Evolutionary conservation across 1,140 invertebrate genomes (phyloP).

Genomic region (Psilanteris sp.): DNA sequence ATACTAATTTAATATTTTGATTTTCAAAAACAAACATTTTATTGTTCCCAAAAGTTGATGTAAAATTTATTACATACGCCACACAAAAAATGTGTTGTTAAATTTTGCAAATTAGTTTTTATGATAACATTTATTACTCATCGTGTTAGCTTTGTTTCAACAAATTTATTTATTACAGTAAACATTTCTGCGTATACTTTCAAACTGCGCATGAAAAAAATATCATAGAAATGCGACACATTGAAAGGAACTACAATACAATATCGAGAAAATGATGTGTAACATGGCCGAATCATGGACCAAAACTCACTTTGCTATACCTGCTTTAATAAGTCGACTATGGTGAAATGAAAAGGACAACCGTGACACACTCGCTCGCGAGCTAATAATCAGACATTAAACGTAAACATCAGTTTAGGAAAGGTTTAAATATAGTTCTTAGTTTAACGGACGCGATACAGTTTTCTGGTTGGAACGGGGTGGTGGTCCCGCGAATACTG

Average conservation of each 20-base stretch:
- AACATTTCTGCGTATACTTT: too few relatives aligned
- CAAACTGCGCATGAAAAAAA: constrained; percentile 4
- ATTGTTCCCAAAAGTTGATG: too few relatives aligned
- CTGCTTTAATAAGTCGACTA: constrained; percentile 9
- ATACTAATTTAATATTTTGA: too few relatives aligned
- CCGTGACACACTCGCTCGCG: constrained; percentile 8
- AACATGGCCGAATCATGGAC: constrained; percentile 6
- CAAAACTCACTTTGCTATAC: constrained; percentile 43
- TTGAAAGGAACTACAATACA: too few relatives aligned
- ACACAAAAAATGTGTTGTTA: too few relatives aligned
- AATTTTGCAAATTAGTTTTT: too few relatives aligned
- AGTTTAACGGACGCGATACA: constrained; percentile 26
- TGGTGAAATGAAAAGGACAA: constrained; percentile 1
- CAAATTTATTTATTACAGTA: too few relatives aligned
- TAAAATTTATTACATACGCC: too few relatives aligned
- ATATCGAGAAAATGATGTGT: background rate
- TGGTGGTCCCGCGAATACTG: constrained; percentile 77
- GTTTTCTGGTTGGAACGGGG: constrained; percentile 69
- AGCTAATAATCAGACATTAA: constrained; percentile 22
- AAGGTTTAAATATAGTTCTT: constrained; percentile 11
- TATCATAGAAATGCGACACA: constrained; percentile 14
- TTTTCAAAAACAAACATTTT: too few relatives aligned
- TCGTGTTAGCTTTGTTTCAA: too few relatives aligned
- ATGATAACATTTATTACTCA: too few relatives aligned
- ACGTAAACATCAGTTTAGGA: constrained; percentile 14